phyloP scores from a whole-genome alignment of 2,113 vertebrate genomes.

The Astur gentilis region DNA sequence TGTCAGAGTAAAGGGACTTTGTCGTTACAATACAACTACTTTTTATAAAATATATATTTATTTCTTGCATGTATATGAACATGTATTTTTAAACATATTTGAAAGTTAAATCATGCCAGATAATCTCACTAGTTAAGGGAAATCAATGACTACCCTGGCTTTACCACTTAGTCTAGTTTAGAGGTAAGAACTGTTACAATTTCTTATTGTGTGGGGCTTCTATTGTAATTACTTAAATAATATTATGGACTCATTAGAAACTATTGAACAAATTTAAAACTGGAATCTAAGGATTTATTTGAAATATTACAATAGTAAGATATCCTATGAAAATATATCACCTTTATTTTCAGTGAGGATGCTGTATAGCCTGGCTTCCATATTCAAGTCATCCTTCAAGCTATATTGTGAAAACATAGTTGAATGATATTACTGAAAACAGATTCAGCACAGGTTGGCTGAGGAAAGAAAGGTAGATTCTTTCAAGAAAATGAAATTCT shows the following conservation, averaged over 20 bases:
- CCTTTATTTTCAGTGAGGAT: background rate
- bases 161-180: background rate
- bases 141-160: rapidly evolving
- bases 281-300: background rate
- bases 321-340: background rate
- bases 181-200: background rate
- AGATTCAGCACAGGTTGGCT: background rate
- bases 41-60: background rate
- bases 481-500: background rate
- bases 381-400: background rate
- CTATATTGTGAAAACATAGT: background rate
- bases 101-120: background rate
- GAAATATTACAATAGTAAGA: background rate
- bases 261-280: background rate
- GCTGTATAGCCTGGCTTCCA: background rate
- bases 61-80: background rate
- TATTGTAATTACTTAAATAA: background rate
- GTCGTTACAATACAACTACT: background rate
- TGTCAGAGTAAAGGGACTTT: background rate
- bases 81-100: background rate
- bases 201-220: background rate
- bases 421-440: background rate
- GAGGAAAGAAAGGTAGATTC: background rate
- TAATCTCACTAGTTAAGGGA: background rate
- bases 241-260: background rate